These are phyloP conservation scores for Sarcoramphus papa DNA, from an alignment of 2,797 vertebrate genomes.

Conservation along the genomic window DNA sequence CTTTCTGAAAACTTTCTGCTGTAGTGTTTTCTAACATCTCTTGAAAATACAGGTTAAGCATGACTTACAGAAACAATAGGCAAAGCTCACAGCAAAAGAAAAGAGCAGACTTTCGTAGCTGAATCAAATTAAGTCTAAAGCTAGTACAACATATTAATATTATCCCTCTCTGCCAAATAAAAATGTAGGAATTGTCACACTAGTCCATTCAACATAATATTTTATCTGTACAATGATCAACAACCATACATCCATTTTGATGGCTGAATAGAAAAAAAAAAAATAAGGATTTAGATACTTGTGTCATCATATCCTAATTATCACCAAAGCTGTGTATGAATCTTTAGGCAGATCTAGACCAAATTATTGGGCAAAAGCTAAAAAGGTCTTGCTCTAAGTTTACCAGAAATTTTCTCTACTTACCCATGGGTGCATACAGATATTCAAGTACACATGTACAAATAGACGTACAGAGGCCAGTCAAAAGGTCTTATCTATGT, in stretches of 20 bases:
- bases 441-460: not conserved
- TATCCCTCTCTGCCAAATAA: not conserved
- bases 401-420: not conserved
- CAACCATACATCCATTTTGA: not conserved
- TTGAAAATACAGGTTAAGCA: not conserved
- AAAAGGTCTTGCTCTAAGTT: not conserved
- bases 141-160: not conserved
- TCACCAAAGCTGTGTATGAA: not conserved
- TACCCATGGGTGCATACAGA: not conserved
- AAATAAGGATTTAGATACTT: not conserved
- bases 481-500: not conserved
- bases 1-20: not conserved
- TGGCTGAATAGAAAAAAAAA: not conserved
- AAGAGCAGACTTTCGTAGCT: not conserved
- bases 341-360: not conserved
- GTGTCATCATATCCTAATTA: not conserved
- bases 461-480: not conserved
- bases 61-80: not conserved
- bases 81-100: not conserved
- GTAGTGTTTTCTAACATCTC: not conserved
- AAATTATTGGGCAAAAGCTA: not conserved
- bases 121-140: not conserved
- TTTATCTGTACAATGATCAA: not conserved
- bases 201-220: not conserved
- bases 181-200: not conserved